Conservation (phyloP, 2,797 vertebrate genomes). For the Cynodonichthys magdalenae region DNA sequence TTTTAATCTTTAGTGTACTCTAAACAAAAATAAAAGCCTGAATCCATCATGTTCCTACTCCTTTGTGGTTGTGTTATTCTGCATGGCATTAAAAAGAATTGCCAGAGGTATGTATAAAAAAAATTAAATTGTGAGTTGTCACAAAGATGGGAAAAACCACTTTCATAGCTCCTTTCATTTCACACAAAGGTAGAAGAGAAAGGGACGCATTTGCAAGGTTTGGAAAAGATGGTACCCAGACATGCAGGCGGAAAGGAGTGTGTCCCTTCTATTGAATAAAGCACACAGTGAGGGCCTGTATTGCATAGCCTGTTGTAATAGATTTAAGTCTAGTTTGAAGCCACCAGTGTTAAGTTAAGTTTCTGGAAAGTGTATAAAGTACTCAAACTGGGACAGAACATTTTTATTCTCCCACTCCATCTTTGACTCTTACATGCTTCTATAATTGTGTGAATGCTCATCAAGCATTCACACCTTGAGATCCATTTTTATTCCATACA, state of each 20-base stretch:
- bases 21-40: not conserved
- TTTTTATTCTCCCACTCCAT: slow-evolving; percentile 3
- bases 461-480: too few relatives aligned
- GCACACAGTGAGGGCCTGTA: slow-evolving; percentile 28
- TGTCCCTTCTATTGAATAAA: slow-evolving; percentile 11
- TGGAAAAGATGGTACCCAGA: slow-evolving; percentile 12
- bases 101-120: not conserved
- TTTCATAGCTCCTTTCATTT: slow-evolving; percentile 18
- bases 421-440: slow-evolving; percentile 4
- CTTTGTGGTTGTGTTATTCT: not conserved
- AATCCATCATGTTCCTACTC: not conserved
- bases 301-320: slow-evolving; percentile 31
- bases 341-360: slow-evolving; percentile 14
- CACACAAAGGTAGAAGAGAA: not conserved
- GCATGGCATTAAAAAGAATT: not conserved
- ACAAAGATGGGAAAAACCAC: slow-evolving; percentile 3
- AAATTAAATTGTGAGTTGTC: not conserved
- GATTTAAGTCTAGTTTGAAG: slow-evolving; percentile 36
- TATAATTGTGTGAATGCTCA: slow-evolving; percentile 9
- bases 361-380: slow-evolving; percentile 13
- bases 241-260: slow-evolving; percentile 9
- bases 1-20: not conserved
- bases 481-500: too few relatives aligned
- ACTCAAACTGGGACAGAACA: slow-evolving; percentile 15
- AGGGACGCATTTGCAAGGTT: slow-evolving; percentile 12